Conservation (phyloP, 2,797 vertebrate species). For the Antennarius maculatus region DNA sequence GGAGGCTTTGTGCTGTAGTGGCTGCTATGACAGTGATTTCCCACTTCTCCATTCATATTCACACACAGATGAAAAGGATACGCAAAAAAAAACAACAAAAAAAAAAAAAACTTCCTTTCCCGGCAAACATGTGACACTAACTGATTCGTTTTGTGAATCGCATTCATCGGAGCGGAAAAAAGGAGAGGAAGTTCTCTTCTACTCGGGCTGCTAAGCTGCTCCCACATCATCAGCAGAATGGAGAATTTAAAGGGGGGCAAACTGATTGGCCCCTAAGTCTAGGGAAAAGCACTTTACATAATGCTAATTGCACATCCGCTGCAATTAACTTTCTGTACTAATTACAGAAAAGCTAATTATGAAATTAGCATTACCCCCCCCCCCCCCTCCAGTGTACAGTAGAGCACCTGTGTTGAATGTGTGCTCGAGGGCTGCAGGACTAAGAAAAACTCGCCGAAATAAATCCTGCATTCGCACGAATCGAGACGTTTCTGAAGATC, state of each 20-base stretch:
- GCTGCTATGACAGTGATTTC: slow-evolving; percentile 77
- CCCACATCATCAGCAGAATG: slow-evolving; percentile 62
- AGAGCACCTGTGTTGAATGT: slow-evolving; percentile 30
- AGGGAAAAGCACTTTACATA: slow-evolving; percentile 76
- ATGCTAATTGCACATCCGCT: slow-evolving; percentile 81
- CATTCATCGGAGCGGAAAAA: slow-evolving; percentile 57
- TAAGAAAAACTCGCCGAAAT: slow-evolving; percentile 15
- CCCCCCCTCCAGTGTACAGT: slow-evolving; percentile 51
- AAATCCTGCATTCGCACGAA: slow-evolving; percentile 35
- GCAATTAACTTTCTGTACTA: slow-evolving; percentile 79
- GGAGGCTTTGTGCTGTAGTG: slow-evolving; percentile 75
- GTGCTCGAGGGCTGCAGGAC: slow-evolving; percentile 16
- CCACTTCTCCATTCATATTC: slow-evolving; percentile 71
- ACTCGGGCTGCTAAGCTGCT: slow-evolving; percentile 49
- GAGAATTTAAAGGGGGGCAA: slow-evolving; percentile 69
- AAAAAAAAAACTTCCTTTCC: slow-evolving; percentile 12
- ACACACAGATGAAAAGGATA: slow-evolving; percentile 64
- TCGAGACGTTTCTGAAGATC: slow-evolving; percentile 30
- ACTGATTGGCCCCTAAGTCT: slow-evolving; percentile 76
- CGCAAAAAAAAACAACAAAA: slow-evolving; percentile 35
- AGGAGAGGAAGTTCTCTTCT: slow-evolving; percentile 70
- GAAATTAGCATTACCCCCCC: slow-evolving; percentile 61
- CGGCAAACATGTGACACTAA: slow-evolving; percentile 61
- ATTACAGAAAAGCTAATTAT: slow-evolving; percentile 79
- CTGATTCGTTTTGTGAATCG: slow-evolving; percentile 67